phyloP scores from a whole-genome alignment of 2,113 vertebrate genomes.

The Phycodurus eques region DNA sequence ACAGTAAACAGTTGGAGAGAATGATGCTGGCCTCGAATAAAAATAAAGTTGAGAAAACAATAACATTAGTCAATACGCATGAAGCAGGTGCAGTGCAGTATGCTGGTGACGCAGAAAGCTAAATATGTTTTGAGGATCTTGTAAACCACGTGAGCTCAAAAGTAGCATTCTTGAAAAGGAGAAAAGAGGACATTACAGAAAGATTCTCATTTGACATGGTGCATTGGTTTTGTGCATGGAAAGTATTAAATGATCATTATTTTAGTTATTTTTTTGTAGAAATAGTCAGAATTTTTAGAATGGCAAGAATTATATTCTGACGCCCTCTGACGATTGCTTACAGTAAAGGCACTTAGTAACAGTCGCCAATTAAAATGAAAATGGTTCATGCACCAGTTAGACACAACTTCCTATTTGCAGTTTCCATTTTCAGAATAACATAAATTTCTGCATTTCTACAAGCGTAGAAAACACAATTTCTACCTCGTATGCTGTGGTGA shows the following conservation, averaged over 20 bases:
- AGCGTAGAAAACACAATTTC: background rate
- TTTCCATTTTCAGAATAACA: constrained; percentile 14
- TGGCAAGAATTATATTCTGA: background rate
- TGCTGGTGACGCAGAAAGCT: background rate
- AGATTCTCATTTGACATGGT: background rate
- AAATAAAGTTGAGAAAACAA: constrained; percentile 3
- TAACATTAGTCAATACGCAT: no score
- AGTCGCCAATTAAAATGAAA: background rate
- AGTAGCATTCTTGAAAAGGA: background rate
- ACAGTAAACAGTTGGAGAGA: constrained; percentile 29
- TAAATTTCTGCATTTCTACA: background rate
- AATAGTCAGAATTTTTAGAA: background rate
- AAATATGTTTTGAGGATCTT: background rate
- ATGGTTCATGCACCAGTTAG: background rate
- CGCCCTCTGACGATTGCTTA: constrained; percentile 34
- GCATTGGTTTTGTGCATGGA: no score
- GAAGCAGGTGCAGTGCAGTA: background rate
- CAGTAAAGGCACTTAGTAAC: constrained; percentile 5
- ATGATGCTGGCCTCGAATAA: background rate
- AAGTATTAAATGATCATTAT: no score
- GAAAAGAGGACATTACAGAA: background rate
- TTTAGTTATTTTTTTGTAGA: no score
- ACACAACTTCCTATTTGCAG: background rate
- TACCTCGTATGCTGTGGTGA: background rate
- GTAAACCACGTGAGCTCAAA: background rate